These are phyloP conservation scores for Limenitis camilla DNA, from an alignment of 2,888 invertebrate genomes.

Conservation along the genomic window DNA sequence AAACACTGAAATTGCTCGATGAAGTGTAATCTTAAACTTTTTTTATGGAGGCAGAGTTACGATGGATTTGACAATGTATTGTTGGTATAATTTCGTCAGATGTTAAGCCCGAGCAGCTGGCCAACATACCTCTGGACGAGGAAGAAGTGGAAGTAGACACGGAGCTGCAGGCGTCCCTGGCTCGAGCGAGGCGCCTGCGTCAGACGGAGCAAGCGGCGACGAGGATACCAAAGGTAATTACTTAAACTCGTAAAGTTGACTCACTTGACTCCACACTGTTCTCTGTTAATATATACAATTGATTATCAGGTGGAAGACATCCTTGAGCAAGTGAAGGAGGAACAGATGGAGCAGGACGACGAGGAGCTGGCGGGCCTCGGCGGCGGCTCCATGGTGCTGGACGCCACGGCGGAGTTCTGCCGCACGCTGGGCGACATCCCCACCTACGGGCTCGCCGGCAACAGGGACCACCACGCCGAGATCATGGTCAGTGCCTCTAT, in stretches of 20 bases:
- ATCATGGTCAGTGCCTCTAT: slow-evolving; percentile 54
- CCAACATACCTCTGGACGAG: slow-evolving; percentile 50
- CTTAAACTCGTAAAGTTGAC: neutral
- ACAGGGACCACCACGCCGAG: slow-evolving; percentile 84
- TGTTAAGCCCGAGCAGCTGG: slow-evolving; percentile 42
- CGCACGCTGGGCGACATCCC: slow-evolving; percentile 96
- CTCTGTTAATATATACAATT: neutral
- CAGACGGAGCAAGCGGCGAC: slow-evolving; percentile 72
- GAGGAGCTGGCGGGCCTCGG: slow-evolving; percentile 43
- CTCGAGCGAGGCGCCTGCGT: slow-evolving; percentile 81
- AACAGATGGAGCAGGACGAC: slow-evolving; percentile 43
- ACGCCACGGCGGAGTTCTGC: slow-evolving; percentile 97
- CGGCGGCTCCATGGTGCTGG: slow-evolving; percentile 79
- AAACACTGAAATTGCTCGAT: too few species aligned
- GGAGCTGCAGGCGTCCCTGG: slow-evolving; percentile 82
- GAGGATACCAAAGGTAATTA: slow-evolving; percentile 56
- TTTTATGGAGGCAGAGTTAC: too few species aligned
- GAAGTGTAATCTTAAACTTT: neutral
- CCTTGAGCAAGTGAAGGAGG: slow-evolving; percentile 73
- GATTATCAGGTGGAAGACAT: slow-evolving; percentile 51
- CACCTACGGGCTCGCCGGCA: slow-evolving; percentile 93
- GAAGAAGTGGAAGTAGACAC: slow-evolving; percentile 81
- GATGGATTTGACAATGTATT: too few species aligned
- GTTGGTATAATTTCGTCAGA: slow-evolving; percentile 31
- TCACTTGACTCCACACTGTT: neutral